Base-by-base conservation (phyloP, 2,888 invertebrate genomes). In the Volucella zonaria region DNA sequence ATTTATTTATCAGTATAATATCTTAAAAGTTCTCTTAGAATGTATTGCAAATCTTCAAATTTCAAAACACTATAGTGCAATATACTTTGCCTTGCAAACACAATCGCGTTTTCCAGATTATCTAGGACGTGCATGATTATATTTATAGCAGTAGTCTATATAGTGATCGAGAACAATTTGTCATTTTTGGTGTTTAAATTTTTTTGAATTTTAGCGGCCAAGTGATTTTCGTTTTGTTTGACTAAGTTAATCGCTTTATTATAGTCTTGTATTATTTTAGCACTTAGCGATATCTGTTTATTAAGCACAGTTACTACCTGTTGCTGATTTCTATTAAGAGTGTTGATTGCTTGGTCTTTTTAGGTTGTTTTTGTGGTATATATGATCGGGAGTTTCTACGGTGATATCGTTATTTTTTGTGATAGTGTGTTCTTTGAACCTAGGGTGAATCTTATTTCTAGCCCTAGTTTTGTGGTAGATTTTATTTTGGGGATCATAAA, bases 71-170 rank as follows among this genome's bases (percentile, higher is more conserved):
- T 76, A 15, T 62, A 56, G 45, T 78, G 64, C n/a, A 64, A 61
- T 12, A 70, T 71, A 8, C 54, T 70, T 47, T 43, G 62, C 49
- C 56, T 78, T 47, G 61, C 68, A 56, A 77, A 77, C 18, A 68
- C 62, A 47, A 70, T 23, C 12, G 68, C 70, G 54, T 78, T 77
- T 77, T 70, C 70, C 40, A 66, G 54, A 70, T 59, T 18, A 38
- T 70, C 70, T n/a, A 70, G 58, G 47, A 47, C 31, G 23, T 73
- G 61, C 31, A 73, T 18, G 1, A 18, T 18, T 18, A 18, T 18
- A 18, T 18, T 18, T 18, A 18, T 18, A 18, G 18, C 18, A 3
- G 31, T 52, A 71, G 52, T 51, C 61, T n/a, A n/a, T n/a, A 71
- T 52, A 12, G n/a, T 67, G 10, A n/a, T 67, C 54, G 15, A 9